phyloP scores from a whole-genome alignment of 2,113 vertebrate genomes.

The Apteryx owenii region DNA sequence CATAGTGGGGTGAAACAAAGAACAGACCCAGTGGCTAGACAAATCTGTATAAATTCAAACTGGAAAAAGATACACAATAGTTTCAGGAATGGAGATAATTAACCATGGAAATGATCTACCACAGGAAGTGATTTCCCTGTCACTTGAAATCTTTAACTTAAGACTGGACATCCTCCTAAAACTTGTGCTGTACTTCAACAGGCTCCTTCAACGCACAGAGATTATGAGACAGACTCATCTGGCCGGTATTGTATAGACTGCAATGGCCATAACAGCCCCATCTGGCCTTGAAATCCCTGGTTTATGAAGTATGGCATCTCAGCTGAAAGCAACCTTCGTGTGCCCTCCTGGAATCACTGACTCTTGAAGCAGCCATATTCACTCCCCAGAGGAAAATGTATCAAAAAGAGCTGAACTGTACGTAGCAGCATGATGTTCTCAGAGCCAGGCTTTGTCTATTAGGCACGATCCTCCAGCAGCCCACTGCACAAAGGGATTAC shows the following conservation, averaged over 20 bases:
- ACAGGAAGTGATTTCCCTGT: background rate
- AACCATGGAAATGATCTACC: background rate
- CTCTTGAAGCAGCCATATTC: background rate
- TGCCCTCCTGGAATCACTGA: background rate
- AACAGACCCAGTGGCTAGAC: background rate
- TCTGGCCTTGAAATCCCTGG: background rate
- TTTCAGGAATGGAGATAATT: background rate
- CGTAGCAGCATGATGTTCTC: background rate
- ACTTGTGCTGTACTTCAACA: background rate
- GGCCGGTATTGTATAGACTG: background rate
- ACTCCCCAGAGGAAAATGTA: background rate
- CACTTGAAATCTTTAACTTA: background rate
- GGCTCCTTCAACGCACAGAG: background rate
- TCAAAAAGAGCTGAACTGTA: background rate
- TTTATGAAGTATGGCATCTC: background rate
- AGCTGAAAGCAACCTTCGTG: background rate
- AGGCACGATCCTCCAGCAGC: background rate
- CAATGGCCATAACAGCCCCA: background rate
- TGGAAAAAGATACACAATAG: background rate
- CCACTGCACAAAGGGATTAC: background rate
- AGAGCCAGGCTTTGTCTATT: background rate
- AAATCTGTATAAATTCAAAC: background rate
- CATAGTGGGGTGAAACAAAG: background rate
- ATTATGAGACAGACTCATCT: background rate
- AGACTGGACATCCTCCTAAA: background rate